phyloP scores from a whole-genome alignment of 2,797 vertebrate species.

The Heterohyrax brucei region DNA sequence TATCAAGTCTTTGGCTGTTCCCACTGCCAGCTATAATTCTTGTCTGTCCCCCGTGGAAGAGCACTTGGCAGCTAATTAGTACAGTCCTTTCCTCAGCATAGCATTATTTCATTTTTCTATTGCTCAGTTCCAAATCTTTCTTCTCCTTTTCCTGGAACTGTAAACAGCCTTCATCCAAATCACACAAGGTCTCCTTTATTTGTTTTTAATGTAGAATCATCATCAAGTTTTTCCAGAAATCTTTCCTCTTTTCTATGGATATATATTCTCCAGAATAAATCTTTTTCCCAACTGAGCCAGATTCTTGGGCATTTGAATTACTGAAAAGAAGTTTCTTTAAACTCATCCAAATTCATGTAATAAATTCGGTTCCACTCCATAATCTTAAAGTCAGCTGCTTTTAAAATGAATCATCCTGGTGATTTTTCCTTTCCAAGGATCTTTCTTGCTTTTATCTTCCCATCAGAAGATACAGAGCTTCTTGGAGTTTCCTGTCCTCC shows the following conservation, averaged over 20 bases:
- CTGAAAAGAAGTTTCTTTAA: slow-evolving; percentile 62
- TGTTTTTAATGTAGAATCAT: slow-evolving; percentile 76
- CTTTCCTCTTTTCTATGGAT: slow-evolving; percentile 51
- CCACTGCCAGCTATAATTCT: slow-evolving; percentile 67
- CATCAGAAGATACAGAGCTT: neutral
- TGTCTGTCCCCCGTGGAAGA: slow-evolving; percentile 75
- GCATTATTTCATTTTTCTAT: slow-evolving; percentile 67
- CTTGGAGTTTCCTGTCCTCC: neutral
- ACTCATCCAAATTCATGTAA: slow-evolving; percentile 28
- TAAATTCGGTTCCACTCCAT: neutral
- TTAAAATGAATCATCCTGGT: slow-evolving; percentile 57
- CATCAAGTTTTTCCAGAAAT: slow-evolving; percentile 63
- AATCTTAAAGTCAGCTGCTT: slow-evolving; percentile 53
- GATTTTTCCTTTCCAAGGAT: neutral
- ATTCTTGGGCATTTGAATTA: slow-evolving; percentile 62
- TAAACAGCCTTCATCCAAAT: slow-evolving; percentile 75
- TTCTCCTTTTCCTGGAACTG: slow-evolving; percentile 83
- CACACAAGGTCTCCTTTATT: slow-evolving; percentile 71
- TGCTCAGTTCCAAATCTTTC: slow-evolving; percentile 75
- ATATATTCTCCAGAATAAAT: slow-evolving; percentile 42
- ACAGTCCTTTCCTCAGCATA: slow-evolving; percentile 58
- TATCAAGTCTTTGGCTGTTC: slow-evolving; percentile 55
- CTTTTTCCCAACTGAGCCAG: slow-evolving; percentile 63
- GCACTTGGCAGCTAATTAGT: slow-evolving; percentile 73
- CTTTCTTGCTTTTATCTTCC: slow-evolving; percentile 39